Base-by-base conservation (phyloP, 2,113 vertebrate species). In the Burhinus bistriatus region DNA sequence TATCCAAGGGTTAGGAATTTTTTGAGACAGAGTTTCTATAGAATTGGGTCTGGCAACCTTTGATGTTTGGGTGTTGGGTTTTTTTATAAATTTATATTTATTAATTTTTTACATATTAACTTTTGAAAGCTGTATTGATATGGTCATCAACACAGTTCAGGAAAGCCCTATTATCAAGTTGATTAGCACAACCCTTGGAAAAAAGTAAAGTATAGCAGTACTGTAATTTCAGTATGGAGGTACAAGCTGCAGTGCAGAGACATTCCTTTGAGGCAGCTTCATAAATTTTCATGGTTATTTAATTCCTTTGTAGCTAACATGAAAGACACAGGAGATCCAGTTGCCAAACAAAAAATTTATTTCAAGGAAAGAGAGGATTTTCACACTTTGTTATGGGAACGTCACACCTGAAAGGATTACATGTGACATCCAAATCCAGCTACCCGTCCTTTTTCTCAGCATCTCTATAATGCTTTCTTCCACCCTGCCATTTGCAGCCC, bases 341-440 rank as follows among this genome's bases (percentile, higher is more conserved):
- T 30, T 90, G 71, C 34, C 40, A 80, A 93, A 95, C 19, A 91
- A 66, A 84, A 61, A 42, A 36, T 0, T 3, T 61, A 15, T 83
- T 90, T 80, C 49, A 90, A 82, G 23, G 42, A 75, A 89, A 64
- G 51, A 76, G 40, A 76, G 34, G 19, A 76, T 94, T 95, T 93
- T 96, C 66, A 91, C 40, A 73, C 38, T 93, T 90, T 85, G 27
- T 88, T 80, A 88, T 12, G 42, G 66, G 49, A 91, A 65, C 0
- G 0, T 87, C 78, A 86, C 79, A 92, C 40, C 84, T 96, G 71
- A 94, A 91, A 94, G 29, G 62, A 77, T 95, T 92, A 58, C 87
- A 76, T 3, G 0, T 49, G 23, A 9, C 36, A 38, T 65, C 40
- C 62, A 90, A 86, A 64, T 54, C n/a, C 58, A 88, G 36, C 58